These are phyloP conservation scores for Philantomba maxwellii DNA, from an alignment of 2,113 vertebrate genomes.

Conservation along the genomic window DNA sequence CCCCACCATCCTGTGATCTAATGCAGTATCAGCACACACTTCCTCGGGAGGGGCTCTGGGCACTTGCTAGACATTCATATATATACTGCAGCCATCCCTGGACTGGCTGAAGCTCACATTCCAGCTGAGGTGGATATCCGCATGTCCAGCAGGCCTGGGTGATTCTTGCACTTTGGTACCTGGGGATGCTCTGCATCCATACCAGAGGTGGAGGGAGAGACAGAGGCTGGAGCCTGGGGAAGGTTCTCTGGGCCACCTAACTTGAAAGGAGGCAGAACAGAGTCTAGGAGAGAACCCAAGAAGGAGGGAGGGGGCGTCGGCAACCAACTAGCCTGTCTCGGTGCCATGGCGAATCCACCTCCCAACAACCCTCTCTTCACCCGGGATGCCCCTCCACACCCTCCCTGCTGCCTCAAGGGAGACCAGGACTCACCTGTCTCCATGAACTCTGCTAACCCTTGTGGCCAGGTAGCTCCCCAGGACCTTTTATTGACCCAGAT, in stretches of 20 bases:
- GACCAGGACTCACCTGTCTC: neutral
- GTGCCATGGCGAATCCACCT: accelerated
- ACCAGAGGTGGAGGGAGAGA: neutral
- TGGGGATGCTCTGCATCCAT: neutral
- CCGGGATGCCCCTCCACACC: neutral
- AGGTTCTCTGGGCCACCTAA: too few relatives aligned
- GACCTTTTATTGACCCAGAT: neutral
- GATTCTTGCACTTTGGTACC: neutral
- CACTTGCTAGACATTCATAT: accelerated
- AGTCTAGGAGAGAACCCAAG: neutral
- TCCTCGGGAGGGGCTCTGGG: neutral
- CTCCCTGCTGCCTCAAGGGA: neutral
- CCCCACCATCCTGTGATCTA: neutral
- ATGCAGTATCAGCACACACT: accelerated
- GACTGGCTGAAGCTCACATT: neutral
- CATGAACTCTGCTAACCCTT: neutral
- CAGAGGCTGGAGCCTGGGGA: neutral
- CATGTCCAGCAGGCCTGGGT: neutral
- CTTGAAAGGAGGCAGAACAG: neutral
- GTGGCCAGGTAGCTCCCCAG: neutral
- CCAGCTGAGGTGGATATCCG: neutral
- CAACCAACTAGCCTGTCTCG: accelerated
- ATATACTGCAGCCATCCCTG: neutral
- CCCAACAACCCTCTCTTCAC: neutral
- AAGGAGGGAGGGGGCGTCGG: accelerated